phyloP scores from a whole-genome alignment of 30 jellyfish, hydroid and myxozoan species.

The Turritopsis dohrnii region DNA sequence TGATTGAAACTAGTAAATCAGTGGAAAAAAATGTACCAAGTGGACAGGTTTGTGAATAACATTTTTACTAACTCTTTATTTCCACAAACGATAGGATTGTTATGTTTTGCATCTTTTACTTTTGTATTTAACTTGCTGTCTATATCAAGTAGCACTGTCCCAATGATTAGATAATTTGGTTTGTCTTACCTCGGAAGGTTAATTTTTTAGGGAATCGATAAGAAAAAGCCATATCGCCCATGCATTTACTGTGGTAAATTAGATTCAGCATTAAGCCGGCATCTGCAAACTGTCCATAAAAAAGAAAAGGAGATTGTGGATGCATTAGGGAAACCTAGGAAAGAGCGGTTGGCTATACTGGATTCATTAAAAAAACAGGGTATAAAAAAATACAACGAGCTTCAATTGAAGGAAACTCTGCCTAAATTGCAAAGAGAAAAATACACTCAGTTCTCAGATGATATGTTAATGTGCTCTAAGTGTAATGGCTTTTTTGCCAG shows the following conservation, averaged over 20 bases:
- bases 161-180: neutral
- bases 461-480: neutral
- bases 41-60: neutral
- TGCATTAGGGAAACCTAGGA: neutral
- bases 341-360: neutral
- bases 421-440: conserved; percentile 1
- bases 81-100: neutral
- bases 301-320: neutral
- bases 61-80: neutral
- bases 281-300: neutral
- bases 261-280: neutral
- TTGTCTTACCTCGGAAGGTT: neutral
- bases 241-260: neutral
- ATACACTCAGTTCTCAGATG: neutral
- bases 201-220: neutral
- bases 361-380: conserved; percentile 10
- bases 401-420: neutral
- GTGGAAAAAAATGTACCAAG: no score
- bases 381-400: neutral
- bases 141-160: neutral
- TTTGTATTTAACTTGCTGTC: neutral
- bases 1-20: no score
- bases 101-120: neutral
- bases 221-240: neutral
- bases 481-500: conserved; percentile 2